Conservation (phyloP, 2,888 invertebrate genomes). For the Sarcophaga carnaria region DNA sequence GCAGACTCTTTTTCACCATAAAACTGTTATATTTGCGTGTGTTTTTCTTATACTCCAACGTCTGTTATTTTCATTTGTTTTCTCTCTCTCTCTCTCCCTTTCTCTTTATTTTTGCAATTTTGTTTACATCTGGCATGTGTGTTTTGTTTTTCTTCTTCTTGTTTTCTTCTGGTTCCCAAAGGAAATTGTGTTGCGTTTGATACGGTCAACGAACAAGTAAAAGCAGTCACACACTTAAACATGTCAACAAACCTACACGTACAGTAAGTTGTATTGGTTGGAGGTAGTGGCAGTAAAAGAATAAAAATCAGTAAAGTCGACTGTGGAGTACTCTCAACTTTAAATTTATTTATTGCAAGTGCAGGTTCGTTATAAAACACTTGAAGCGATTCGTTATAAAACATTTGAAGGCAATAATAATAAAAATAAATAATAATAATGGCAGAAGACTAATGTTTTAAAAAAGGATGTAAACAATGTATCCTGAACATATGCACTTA, state of each 20-base stretch:
- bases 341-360: too few relatives aligned
- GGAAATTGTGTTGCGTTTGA: conserved; percentile 32
- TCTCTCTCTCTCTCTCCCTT: neutral
- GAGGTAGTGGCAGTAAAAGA: neutral
- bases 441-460: too few relatives aligned
- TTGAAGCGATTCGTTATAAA: too few relatives aligned
- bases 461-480: too few relatives aligned
- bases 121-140: conserved; percentile 45
- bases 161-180: neutral
- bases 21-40: conserved; percentile 18
- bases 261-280: neutral
- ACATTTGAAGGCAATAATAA: too few relatives aligned
- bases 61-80: neutral
- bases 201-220: conserved; percentile 55
- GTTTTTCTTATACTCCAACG: neutral
- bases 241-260: neutral
- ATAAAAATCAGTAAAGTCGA: neutral
- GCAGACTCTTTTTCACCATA: conserved; percentile 43
- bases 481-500: too few relatives aligned
- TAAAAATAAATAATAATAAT: too few relatives aligned
- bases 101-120: conserved; percentile 7
- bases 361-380: too few relatives aligned
- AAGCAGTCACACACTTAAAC: conserved; percentile 13
- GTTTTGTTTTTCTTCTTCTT: neutral
- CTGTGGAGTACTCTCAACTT: too few relatives aligned